A percentile compares a stretch with the other conserved stretches of the same genome.
phyloP scores from a whole-genome alignment of 2,113 vertebrate species.

The Antidorcas marsupialis region DNA sequence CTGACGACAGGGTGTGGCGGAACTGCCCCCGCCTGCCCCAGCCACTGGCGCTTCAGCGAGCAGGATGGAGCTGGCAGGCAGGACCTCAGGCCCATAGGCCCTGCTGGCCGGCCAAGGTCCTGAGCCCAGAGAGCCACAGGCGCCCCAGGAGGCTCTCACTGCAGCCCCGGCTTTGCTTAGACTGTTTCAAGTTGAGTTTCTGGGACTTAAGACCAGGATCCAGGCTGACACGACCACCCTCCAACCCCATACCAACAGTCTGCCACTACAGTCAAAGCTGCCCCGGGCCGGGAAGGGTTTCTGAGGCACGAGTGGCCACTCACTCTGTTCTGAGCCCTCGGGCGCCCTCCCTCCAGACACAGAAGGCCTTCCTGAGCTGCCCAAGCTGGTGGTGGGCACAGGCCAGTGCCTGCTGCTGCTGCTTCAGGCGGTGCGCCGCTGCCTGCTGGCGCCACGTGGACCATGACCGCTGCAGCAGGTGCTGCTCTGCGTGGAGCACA shows the following conservation, averaged over 20 bases:
- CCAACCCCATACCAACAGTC: neutral
- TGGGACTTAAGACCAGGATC: neutral
- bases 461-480: slow-evolving; percentile 79
- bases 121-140: neutral
- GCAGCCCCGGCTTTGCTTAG: neutral
- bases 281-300: neutral
- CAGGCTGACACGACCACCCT: neutral
- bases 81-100: neutral
- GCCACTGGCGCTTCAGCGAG: neutral
- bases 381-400: slow-evolving; percentile 40
- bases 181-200: neutral
- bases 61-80: neutral
- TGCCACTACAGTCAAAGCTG: neutral
- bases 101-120: neutral
- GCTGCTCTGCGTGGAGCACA: slow-evolving; percentile 80
- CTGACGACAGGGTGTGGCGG: neutral
- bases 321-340: slow-evolving; percentile 72
- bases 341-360: slow-evolving; percentile 74
- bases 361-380: slow-evolving; percentile 66
- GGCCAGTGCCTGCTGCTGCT: slow-evolving; percentile 53
- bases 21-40: neutral
- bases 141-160: neutral
- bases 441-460: slow-evolving; percentile 78
- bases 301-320: neutral
- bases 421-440: neutral